Evolutionary conservation across 2,113 vertebrate species (phyloP), one percentile per base, ranked within the genome.

Genomic region (Otocyon megalotis): DNA sequence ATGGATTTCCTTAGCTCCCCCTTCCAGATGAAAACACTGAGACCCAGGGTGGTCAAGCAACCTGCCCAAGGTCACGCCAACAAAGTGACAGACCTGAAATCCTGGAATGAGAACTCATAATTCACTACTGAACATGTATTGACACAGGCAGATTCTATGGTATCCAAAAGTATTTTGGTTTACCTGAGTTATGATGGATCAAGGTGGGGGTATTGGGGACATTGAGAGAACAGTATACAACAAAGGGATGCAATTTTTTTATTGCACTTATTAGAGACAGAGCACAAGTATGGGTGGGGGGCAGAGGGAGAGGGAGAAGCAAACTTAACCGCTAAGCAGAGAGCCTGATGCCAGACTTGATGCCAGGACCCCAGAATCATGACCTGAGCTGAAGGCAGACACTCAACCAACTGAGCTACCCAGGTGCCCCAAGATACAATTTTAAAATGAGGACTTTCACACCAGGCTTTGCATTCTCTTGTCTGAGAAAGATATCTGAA

Each of bases 11-110:
- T 53, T 37, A 96, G 53, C 2, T 43, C 63, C 48, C 35, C 74
- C 95, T 86, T 54, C 58, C 6, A 84, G 87, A 69, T 28, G 35
- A 80, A 93, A 87, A 63, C 20, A 63, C 35, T 28, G 43, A 96
- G 74, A 88, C 19, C 2, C 13, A 37, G 28, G 53, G 12, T 22
- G 8, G 12, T 81, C 48, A 80, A 50, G 19, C 65, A 81, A 26
- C 22, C n/a, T 20, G 20, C 11, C 28, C 28, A n/a, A 22, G 19
- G 71, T 53, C 74, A 50, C 43, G 16, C 50, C 43, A 76, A 77
- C 7, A 1, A 50, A n/a, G 30, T n/a, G 48, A 84, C 56, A 82
- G 19, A 69, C 2, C 16, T 43, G 60, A 22, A 71, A 87, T 62
- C 28, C 63, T 54, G 16, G 26, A 58, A 54, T 32, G 71, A 81